These are phyloP conservation scores for Laspeyria flexula DNA, from an alignment of 2,888 invertebrate species.

Conservation along the genomic window DNA sequence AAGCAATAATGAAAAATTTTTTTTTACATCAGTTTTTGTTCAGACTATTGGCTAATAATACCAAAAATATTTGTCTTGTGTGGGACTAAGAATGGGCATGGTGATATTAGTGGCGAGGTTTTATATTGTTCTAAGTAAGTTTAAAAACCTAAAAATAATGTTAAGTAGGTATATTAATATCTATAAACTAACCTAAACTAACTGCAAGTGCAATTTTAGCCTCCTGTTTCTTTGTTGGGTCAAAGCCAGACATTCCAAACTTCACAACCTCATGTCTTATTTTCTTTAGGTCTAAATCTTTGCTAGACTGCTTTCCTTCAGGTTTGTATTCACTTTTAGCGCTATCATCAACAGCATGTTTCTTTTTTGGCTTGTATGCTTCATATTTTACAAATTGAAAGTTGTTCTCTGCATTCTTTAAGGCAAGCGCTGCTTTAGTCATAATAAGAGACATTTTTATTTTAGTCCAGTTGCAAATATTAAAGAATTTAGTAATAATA, in stretches of 20 bases:
- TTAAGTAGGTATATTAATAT: slow-evolving; percentile 1
- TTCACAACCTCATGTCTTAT: slow-evolving; percentile 93
- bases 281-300: slow-evolving; percentile 90
- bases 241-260: slow-evolving; percentile 93
- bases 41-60: too few relatives aligned
- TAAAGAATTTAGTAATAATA: background rate
- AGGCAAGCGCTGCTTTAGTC: slow-evolving; percentile 83
- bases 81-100: too few relatives aligned
- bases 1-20: too few relatives aligned
- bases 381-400: slow-evolving; percentile 81
- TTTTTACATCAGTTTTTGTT: too few relatives aligned
- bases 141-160: background rate
- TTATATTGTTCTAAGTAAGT: background rate
- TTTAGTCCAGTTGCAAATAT: background rate
- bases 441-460: slow-evolving; percentile 69
- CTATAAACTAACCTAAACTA: slow-evolving; percentile 87
- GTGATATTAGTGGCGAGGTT: too few relatives aligned
- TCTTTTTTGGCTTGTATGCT: slow-evolving; percentile 83
- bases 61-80: too few relatives aligned
- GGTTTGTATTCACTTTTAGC: slow-evolving; percentile 36
- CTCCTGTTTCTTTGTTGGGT: slow-evolving; percentile 89
- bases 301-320: slow-evolving; percentile 44
- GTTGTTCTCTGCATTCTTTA: slow-evolving; percentile 72
- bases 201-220: slow-evolving; percentile 92
- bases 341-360: slow-evolving; percentile 39